These are phyloP conservation scores for Ophiothrix spiculata DNA, from an alignment of 35 echinoderm and acorn worm species.

Conservation along the genomic window DNA sequence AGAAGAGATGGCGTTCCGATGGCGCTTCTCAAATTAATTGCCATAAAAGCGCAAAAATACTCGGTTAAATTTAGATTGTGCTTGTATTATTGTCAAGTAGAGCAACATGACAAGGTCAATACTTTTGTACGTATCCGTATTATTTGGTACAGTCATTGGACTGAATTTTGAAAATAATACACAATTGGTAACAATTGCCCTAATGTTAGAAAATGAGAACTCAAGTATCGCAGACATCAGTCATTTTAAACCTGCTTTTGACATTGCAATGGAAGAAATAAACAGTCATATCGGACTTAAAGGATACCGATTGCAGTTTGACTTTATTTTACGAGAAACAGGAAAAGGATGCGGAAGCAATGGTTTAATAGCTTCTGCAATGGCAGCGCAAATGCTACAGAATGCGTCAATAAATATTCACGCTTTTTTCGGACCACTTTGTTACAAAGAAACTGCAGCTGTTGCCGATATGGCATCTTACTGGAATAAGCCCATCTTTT, in stretches of 20 bases:
- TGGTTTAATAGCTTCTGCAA: not conserved
- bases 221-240: not conserved
- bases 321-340: not conserved
- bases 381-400: not conserved
- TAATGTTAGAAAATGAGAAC: not conserved
- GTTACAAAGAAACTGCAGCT: not conserved
- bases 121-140: no score
- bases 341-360: not conserved
- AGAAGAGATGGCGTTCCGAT: no score
- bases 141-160: no score
- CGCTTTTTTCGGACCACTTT: not conserved
- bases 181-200: not conserved
- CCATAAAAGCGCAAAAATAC: no score
- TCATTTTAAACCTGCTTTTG: not conserved
- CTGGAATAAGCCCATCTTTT: not conserved
- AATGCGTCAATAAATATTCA: not conserved
- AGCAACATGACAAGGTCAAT: no score
- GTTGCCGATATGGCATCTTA: not conserved
- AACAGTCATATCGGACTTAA: not conserved
- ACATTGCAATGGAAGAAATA: not conserved
- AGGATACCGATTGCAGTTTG: not conserved
- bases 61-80: no score
- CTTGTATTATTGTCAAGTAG: no score
- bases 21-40: no score
- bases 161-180: no score